These are phyloP conservation scores for Tyria jacobaeae DNA, from an alignment of 2,888 invertebrate genomes.

Conservation along the genomic window DNA sequence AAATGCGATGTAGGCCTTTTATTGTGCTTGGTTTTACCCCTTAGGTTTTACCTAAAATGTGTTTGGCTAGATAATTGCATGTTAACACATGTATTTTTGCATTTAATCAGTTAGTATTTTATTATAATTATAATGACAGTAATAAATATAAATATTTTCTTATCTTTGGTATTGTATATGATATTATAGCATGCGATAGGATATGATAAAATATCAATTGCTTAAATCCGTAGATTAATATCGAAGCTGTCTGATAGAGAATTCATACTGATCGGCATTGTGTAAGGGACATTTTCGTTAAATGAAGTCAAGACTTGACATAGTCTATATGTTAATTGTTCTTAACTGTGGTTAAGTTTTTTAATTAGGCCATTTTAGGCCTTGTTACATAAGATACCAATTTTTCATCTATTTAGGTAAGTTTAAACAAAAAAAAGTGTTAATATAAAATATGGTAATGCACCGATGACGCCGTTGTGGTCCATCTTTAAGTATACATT, in stretches of 20 bases:
- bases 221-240: conserved; percentile 24
- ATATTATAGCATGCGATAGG: conserved; percentile 15
- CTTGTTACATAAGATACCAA: not conserved
- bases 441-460: too few species aligned
- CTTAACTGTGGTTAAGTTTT: not conserved
- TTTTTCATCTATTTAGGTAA: not conserved
- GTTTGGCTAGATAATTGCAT: not conserved
- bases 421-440: not conserved
- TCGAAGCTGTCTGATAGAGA: conserved; percentile 18
- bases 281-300: conserved; percentile 57
- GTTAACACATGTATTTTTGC: not conserved
- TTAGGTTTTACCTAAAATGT: too few species aligned
- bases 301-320: conserved; percentile 51
- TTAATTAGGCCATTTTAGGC: not conserved
- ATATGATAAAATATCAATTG: conserved; percentile 34
- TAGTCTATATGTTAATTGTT: conserved; percentile 7
- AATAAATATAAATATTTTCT: conserved; percentile 3
- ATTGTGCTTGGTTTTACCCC: too few species aligned
- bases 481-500: too few species aligned
- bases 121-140: not conserved
- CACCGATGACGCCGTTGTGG: too few species aligned
- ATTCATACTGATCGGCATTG: conserved; percentile 34
- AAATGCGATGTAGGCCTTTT: too few species aligned
- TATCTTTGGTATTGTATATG: conserved; percentile 17
- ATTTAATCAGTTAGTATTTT: conserved; percentile 1